phyloP scores from a whole-genome alignment of 2,888 invertebrate genomes.

The Blastobasis lacticolella region DNA sequence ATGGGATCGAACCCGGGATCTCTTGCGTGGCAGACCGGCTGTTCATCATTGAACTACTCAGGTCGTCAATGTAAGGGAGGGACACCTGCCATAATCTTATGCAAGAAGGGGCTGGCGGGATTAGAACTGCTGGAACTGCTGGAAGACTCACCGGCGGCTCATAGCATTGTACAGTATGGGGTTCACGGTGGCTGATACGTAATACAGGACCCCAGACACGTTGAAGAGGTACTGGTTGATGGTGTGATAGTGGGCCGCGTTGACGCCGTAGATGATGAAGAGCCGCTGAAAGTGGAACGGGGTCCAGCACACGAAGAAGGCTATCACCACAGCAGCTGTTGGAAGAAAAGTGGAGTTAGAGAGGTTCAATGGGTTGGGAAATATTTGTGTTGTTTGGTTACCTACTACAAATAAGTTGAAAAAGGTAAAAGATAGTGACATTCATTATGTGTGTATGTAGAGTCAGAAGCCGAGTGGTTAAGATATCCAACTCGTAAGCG shows the following conservation, averaged over 20 bases:
- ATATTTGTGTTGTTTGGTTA: too few species aligned
- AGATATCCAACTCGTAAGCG: too few species aligned
- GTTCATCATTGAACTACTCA: too few species aligned
- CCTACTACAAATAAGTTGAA: not conserved
- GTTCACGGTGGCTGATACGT: conserved; percentile 89
- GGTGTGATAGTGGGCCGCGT: conserved; percentile 74
- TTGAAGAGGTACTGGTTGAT: conserved; percentile 87
- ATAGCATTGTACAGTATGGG: conserved; percentile 91
- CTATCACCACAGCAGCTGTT: conserved; percentile 92
- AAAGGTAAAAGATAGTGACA: not conserved
- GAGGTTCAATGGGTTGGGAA: too few species aligned
- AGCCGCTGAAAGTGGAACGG: conserved; percentile 95
- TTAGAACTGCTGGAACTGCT: too few species aligned
- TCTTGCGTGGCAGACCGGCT: too few species aligned
- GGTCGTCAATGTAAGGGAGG: too few species aligned
- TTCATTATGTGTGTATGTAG: too few species aligned
- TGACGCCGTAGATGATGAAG: conserved; percentile 83
- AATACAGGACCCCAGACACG: conserved; percentile 87
- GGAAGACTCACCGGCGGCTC: conserved; percentile 58
- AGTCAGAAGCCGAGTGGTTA: too few species aligned
- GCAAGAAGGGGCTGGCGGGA: too few species aligned
- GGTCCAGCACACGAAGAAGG: conserved; percentile 97
- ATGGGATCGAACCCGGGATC: too few species aligned
- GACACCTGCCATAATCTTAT: too few species aligned
- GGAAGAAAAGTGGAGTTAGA: conserved; percentile 14